phyloP scores from a whole-genome alignment of 2,797 vertebrate species.

The Spea hammondii region DNA sequence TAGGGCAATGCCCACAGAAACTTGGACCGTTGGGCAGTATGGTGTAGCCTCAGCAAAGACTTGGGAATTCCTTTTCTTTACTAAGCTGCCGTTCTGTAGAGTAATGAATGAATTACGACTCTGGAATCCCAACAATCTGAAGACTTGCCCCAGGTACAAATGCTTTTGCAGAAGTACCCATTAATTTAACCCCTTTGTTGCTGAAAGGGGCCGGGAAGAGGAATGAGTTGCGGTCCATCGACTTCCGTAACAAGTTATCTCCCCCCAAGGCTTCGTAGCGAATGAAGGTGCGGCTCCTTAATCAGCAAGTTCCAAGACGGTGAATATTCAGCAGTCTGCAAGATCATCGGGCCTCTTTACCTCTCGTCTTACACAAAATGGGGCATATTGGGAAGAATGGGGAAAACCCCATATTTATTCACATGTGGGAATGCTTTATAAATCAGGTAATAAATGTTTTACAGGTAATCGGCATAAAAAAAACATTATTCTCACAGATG shows the following conservation, averaged over 20 bases:
- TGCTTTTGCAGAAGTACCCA: not conserved
- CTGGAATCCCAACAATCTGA: conserved; percentile 36
- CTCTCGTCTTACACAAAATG: too few relatives aligned
- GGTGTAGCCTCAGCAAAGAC: too few relatives aligned
- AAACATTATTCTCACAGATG: too few relatives aligned
- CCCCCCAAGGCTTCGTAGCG: conserved; percentile 2
- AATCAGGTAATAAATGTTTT: too few relatives aligned
- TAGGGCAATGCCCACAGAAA: too few relatives aligned
- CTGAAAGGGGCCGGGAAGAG: not conserved
- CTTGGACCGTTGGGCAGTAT: too few relatives aligned
- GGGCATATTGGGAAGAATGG: too few relatives aligned
- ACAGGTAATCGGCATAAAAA: too few relatives aligned
- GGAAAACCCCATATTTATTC: too few relatives aligned
- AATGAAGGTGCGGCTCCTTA: conserved; percentile 18
- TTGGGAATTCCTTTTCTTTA: too few relatives aligned
- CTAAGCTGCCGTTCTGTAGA: too few relatives aligned
- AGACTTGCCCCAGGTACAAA: conserved; percentile 33
- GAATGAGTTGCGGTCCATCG: not conserved
- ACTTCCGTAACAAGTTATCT: conserved; percentile 16
- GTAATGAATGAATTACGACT: conserved; percentile 10
- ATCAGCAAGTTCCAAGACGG: conserved; percentile 20
- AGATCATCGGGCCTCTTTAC: not conserved
- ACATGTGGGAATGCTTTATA: too few relatives aligned
- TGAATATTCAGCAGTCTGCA: conserved; percentile 6
- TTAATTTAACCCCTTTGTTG: conserved; percentile 22